These are phyloP conservation scores for Lepus townsendii DNA, from an alignment of 2,797 vertebrate genomes.

Conservation along the genomic window DNA sequence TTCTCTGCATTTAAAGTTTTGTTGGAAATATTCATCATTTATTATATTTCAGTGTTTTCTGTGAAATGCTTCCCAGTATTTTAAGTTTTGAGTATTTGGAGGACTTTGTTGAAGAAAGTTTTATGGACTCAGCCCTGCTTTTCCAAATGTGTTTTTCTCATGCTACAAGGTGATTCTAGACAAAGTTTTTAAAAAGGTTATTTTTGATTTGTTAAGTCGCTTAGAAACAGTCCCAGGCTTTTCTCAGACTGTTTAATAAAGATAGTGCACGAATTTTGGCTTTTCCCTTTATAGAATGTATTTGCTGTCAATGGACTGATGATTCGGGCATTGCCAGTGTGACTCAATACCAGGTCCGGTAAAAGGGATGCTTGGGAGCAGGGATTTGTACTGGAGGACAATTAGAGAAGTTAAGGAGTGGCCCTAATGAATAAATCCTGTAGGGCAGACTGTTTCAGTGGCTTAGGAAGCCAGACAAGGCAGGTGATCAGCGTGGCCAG, in stretches of 20 bases:
- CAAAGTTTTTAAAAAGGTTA: background rate
- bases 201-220: background rate
- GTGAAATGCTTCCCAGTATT: background rate
- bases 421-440: background rate
- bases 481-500: background rate
- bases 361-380: background rate
- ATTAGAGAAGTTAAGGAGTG: constrained; percentile 53
- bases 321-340: background rate
- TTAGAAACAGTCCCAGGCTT: background rate
- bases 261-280: background rate
- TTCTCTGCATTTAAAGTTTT: background rate
- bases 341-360: background rate
- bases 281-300: constrained; percentile 24
- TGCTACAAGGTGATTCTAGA: background rate
- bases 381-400: background rate
- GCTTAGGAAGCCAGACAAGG: background rate
- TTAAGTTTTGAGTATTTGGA: constrained; percentile 7
- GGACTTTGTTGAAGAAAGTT: background rate
- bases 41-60: background rate
- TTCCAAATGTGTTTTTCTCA: background rate
- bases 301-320: background rate
- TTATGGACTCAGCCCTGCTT: too few species aligned
- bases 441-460: background rate
- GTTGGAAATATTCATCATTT: background rate
- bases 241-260: constrained; percentile 15